Evolutionary conservation across 2,113 vertebrate genomes (phyloP).

Genomic region (Numida meleagris): DNA sequence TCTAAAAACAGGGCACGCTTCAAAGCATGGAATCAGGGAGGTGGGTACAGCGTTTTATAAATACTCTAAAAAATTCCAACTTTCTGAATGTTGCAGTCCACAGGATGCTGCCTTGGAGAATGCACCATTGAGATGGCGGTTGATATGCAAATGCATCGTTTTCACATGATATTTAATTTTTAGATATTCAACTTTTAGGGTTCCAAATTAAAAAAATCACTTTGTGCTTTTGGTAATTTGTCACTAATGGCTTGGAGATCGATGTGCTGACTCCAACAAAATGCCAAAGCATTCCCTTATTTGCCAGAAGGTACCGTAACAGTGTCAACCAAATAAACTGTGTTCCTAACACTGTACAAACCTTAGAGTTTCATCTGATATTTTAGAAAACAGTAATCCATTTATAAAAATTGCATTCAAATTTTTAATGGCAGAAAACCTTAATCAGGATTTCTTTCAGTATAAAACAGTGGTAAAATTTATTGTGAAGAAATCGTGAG

Average conservation of each 20-base stretch:
- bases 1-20: background rate
- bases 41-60: background rate
- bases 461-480: background rate
- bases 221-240: background rate
- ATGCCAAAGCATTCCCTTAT: background rate
- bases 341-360: constrained; percentile 16
- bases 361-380: background rate
- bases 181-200: background rate
- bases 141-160: background rate
- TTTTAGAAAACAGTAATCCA: background rate
- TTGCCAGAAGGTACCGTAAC: constrained; percentile 11
- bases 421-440: background rate
- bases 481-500: background rate
- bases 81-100: background rate
- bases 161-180: background rate
- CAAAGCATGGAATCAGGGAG: background rate
- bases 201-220: background rate
- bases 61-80: background rate
- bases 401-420: background rate
- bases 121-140: background rate
- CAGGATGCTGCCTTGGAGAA: background rate
- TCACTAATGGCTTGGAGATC: background rate
- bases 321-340: constrained; percentile 1
- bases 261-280: constrained; percentile 24
- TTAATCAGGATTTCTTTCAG: background rate